A percentile compares a stretch with the other conserved stretches of the same genome.
These are phyloP conservation scores for Eriosoma lanigerum DNA, from an alignment of 1,140 invertebrate species.

Conservation along the genomic window DNA sequence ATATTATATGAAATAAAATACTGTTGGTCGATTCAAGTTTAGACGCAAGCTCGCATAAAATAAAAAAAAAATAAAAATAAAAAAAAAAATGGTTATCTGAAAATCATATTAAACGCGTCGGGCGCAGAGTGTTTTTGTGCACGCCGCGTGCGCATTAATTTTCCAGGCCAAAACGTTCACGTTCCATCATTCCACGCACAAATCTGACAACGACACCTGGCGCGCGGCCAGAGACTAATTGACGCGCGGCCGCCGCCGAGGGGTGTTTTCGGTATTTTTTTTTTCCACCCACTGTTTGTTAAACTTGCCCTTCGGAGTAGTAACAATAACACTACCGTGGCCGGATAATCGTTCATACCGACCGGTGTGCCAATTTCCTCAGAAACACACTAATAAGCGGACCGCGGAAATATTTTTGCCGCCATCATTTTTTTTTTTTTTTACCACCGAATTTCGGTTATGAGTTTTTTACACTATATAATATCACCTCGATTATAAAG, in stretches of 20 bases:
- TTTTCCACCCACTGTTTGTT: not conserved
- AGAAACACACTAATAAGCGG: no score
- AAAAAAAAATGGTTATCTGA: not conserved
- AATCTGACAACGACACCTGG: conserved; percentile 50
- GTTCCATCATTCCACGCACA: conserved; percentile 38
- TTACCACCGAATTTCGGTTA: no score
- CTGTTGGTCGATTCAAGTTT: no score
- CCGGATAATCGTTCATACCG: not conserved
- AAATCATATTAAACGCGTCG: conserved; percentile 2
- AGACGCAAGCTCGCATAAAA: no score
- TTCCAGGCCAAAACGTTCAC: conserved; percentile 48
- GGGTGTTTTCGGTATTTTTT: not conserved
- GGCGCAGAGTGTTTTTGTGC: conserved; percentile 28
- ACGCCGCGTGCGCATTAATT: conserved; percentile 26
- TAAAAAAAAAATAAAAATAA: no score
- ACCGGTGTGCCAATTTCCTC: not conserved
- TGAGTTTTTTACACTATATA: no score
- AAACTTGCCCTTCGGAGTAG: not conserved
- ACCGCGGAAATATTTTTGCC: not conserved
- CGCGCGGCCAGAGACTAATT: conserved; percentile 30
- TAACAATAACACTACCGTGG: not conserved
- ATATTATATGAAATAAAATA: no score
- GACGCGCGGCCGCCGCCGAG: conserved; percentile 1
- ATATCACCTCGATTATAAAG: no score
- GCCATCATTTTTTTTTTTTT: no score